A percentile compares a stretch with the other conserved stretches of the same genome.
phyloP scores from a whole-genome alignment of 2,113 vertebrate genomes.

The Crotalus viridis region DNA sequence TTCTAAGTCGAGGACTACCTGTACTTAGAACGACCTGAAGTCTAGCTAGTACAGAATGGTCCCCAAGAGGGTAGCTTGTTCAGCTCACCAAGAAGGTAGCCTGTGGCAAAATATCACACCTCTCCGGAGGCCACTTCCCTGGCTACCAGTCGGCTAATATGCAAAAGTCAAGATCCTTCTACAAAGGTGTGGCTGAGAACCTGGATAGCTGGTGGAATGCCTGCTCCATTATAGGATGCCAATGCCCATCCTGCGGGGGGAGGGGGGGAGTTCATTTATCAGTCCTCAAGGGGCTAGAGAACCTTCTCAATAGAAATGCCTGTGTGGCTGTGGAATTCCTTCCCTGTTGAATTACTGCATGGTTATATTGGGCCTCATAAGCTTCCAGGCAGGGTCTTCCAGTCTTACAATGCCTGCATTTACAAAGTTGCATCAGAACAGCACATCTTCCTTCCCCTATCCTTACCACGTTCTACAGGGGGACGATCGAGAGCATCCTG shows the following conservation, averaged over 20 bases:
- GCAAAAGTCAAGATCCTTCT: background rate
- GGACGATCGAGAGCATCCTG: too few species aligned
- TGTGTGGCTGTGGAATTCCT: background rate
- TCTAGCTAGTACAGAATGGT: background rate
- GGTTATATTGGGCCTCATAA: background rate
- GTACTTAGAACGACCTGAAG: too few species aligned
- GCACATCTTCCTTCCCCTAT: too few species aligned
- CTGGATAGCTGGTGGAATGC: background rate
- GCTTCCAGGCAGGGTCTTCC: background rate
- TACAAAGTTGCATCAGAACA: rapidly evolving
- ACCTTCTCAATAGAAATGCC: background rate
- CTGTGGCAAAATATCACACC: background rate
- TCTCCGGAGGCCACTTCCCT: background rate
- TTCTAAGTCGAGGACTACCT: background rate
- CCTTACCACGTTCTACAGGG: too few species aligned
- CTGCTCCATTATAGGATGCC: background rate
- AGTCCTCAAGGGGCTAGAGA: background rate
- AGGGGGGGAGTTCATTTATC: background rate
- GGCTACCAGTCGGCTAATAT: background rate
- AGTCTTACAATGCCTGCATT: background rate
- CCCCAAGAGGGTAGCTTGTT: background rate
- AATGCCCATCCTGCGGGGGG: background rate
- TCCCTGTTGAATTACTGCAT: background rate
- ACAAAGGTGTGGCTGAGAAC: background rate
- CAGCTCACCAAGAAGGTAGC: background rate